Percentiles rank a stretch among this genome's conserved stretches.
Evolutionary conservation across 1,140 invertebrate species (phyloP).

Genomic region (Pseudobourletiella spinata): DNA sequence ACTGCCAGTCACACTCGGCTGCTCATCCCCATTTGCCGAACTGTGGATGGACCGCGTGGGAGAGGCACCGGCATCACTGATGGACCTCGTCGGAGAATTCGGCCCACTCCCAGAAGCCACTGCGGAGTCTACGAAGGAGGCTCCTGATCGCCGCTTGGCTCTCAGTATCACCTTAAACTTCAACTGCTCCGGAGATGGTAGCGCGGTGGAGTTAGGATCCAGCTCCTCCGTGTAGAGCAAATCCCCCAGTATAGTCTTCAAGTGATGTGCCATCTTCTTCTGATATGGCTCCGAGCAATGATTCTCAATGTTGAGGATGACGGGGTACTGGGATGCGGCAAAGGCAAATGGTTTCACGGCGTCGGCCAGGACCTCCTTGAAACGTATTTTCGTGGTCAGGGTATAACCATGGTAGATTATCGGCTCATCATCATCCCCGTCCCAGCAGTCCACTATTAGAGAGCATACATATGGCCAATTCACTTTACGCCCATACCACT

Average conservation of each 20-base stretch:
- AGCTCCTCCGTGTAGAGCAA: constrained; percentile 39
- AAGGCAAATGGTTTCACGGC: constrained; percentile 44
- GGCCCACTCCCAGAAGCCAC: neutral
- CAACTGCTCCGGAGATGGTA: constrained; percentile 43
- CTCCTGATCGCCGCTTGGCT: constrained; percentile 40
- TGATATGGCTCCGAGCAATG: constrained; percentile 49
- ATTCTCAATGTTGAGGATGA: constrained; percentile 53
- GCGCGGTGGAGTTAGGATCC: constrained; percentile 34
- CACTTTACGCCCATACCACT: too few relatives aligned
- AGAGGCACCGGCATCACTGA: constrained; percentile 21
- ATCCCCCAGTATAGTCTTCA: constrained; percentile 47
- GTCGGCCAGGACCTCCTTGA: constrained; percentile 48
- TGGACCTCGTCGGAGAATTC: constrained; percentile 20
- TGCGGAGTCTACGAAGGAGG: constrained; percentile 11
- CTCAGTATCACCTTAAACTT: constrained; percentile 46
- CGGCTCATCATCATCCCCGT: constrained; percentile 49
- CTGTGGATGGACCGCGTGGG: neutral
- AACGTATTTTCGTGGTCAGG: constrained; percentile 48
- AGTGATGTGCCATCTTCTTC: constrained; percentile 46
- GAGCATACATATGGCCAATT: neutral
- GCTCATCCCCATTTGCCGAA: neutral
- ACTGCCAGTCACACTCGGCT: neutral
- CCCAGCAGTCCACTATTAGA: constrained; percentile 51
- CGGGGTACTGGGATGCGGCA: constrained; percentile 44
- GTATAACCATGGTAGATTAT: constrained; percentile 52